These are phyloP conservation scores for Varanus salvator DNA, from an alignment of 2,113 vertebrate species.

Conservation along the genomic window DNA sequence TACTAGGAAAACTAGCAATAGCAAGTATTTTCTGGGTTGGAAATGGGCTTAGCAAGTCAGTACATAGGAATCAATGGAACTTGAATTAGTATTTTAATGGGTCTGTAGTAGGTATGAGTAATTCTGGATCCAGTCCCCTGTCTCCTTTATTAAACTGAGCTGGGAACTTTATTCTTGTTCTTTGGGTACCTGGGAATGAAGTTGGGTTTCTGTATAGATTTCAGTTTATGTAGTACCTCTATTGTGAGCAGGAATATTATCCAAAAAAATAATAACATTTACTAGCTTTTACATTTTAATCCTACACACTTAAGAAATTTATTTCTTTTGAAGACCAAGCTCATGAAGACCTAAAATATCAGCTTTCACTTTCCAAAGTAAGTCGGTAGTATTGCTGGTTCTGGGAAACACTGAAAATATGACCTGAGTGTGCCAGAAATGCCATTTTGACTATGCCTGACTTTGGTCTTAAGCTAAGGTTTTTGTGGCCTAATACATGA, in stretches of 20 bases:
- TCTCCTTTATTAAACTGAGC: not conserved
- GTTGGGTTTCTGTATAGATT: constrained; percentile 13
- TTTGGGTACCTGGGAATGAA: not conserved
- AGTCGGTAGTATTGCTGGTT: constrained; percentile 22
- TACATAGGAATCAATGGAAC: too few species aligned
- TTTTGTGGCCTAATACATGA: constrained; percentile 1
- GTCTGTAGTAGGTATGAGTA: too few species aligned
- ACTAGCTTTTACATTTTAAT: constrained; percentile 2
- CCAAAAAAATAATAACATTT: not conserved
- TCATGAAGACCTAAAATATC: constrained; percentile 26
- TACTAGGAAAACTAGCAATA: not conserved
- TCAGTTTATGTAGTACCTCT: not conserved
- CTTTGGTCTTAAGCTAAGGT: not conserved
- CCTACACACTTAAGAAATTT: constrained; percentile 17
- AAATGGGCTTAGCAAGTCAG: too few species aligned
- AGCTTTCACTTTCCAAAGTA: constrained; percentile 30
- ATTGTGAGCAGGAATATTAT: not conserved
- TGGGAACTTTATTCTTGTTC: not conserved
- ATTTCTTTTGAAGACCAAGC: constrained; percentile 41
- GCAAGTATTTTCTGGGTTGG: not conserved
- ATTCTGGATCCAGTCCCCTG: not conserved
- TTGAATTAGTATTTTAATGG: too few species aligned
- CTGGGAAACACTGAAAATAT: not conserved
- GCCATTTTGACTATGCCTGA: not conserved
- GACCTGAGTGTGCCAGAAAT: constrained; percentile 23